Percentiles rank a stretch among this genome's conserved stretches.
These are phyloP conservation scores for Phrynosoma platyrhinos DNA, from an alignment of 2,113 vertebrate species.

Conservation along the genomic window DNA sequence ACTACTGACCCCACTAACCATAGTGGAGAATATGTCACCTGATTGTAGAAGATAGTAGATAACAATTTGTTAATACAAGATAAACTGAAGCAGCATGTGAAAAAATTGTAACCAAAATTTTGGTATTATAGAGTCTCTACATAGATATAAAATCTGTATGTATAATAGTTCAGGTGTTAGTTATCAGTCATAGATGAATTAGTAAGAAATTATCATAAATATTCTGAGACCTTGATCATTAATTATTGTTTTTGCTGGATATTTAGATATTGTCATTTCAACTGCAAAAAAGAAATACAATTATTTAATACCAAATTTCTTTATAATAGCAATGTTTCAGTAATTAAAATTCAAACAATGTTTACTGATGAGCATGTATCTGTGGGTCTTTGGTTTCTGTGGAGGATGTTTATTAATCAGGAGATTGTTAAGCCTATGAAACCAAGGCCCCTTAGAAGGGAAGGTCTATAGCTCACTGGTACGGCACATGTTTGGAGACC, in stretches of 20 bases:
- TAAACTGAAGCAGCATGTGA: slow-evolving; percentile 35
- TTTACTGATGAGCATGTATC: neutral
- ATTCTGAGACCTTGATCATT: neutral
- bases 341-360: neutral
- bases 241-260: neutral
- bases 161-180: slow-evolving; percentile 26
- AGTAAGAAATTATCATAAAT: neutral
- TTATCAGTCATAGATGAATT: neutral
- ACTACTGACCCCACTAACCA: slow-evolving; percentile 41
- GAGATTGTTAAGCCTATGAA: neutral
- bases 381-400: neutral
- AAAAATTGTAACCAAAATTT: slow-evolving; percentile 2
- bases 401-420: neutral
- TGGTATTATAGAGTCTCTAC: slow-evolving; percentile 12
- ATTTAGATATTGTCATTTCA: neutral
- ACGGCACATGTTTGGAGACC: neutral
- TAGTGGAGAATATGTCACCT: slow-evolving; percentile 42
- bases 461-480: neutral
- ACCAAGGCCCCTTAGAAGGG: neutral
- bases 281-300: neutral
- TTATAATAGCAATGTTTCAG: neutral
- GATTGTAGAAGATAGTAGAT: slow-evolving; percentile 41
- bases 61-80: slow-evolving; percentile 49
- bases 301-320: neutral
- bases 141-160: neutral